Evolutionary conservation across 1,140 invertebrate genomes (phyloP), one percentile per base, ranked within the genome.

Genomic region (Drosophila sechellia): DNA sequence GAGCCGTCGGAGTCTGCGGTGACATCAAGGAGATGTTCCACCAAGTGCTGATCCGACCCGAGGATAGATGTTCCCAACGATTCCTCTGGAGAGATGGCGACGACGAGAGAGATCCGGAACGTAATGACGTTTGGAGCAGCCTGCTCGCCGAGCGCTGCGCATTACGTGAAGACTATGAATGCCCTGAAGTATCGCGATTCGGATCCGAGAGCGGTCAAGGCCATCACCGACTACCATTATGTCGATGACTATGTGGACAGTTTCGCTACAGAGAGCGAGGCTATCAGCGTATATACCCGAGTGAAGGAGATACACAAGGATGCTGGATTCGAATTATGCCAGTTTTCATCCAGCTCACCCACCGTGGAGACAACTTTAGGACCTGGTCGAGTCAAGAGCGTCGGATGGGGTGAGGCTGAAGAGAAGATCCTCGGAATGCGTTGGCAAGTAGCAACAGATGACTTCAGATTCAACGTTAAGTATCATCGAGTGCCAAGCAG

Each of bases 251-350:
- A 12, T 20, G 43, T 20, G 11, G 43, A 46, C 43, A 46, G 43
- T 11, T 46, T 46, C 5, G 20, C 43, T 22, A 25, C 20, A 10
- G 43, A 46, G 43, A 46, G 40, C 40, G 15, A 42, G 15, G 40
- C 40, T 15, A 42, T 42, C 40, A 42, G 40, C 40, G 40, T 37
- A 40, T 40, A n/a, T 40, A n/a, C 5, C 39, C n/a, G 39, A 15
- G 39, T 42, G 39, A 42, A 42, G n/a, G n/a, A 42, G 39, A 42
- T 52, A 50, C 46, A n/a, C n/a, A n/a, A n/a, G n/a, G n/a, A n/a
- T n/a, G n/a, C n/a, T n/a, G n/a, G n/a, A n/a, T n/a, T n/a, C n/a
- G n/a, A n/a, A n/a, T n/a, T n/a, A n/a, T n/a, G n/a, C n/a, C n/a
- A n/a, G n/a, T n/a, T n/a, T n/a, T n/a, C n/a, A 31, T 34, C 37